These are phyloP conservation scores for Noctua janthina DNA, from an alignment of 2,888 invertebrate genomes.

Conservation along the genomic window DNA sequence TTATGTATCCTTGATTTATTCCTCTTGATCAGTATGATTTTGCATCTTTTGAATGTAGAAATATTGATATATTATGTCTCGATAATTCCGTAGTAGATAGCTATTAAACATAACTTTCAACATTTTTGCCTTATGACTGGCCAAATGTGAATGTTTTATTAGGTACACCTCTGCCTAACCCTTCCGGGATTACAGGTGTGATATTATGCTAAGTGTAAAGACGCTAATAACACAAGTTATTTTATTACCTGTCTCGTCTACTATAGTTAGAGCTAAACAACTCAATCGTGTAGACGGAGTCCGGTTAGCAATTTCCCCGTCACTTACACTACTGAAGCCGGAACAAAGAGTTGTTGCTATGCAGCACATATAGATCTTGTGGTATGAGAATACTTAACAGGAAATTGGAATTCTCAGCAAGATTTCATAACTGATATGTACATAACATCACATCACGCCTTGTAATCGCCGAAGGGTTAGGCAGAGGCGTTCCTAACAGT, in stretches of 20 bases:
- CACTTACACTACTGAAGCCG: neutral
- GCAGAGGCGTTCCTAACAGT: too few species aligned
- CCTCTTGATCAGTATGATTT: too few species aligned
- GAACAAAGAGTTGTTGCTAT: neutral
- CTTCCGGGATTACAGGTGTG: neutral
- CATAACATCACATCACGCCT: too few species aligned
- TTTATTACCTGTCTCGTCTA: neutral
- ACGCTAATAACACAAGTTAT: neutral
- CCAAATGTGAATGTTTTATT: neutral
- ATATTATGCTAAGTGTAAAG: neutral
- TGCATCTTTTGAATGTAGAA: too few species aligned
- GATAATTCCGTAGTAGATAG: too few species aligned
- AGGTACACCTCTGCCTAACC: neutral
- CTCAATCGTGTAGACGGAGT: neutral
- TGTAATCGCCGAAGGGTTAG: too few species aligned
- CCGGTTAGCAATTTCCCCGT: slow-evolving; percentile 3
- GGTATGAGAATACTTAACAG: neutral
- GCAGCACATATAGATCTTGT: neutral
- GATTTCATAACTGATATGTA: neutral
- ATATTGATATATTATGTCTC: too few species aligned
- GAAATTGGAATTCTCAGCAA: neutral
- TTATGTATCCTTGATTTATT: too few species aligned
- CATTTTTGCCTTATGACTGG: neutral
- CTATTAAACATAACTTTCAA: too few species aligned
- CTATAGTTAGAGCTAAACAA: neutral